phyloP scores from a whole-genome alignment of 1,140 invertebrate genomes.

The Ceratina calcarata region DNA sequence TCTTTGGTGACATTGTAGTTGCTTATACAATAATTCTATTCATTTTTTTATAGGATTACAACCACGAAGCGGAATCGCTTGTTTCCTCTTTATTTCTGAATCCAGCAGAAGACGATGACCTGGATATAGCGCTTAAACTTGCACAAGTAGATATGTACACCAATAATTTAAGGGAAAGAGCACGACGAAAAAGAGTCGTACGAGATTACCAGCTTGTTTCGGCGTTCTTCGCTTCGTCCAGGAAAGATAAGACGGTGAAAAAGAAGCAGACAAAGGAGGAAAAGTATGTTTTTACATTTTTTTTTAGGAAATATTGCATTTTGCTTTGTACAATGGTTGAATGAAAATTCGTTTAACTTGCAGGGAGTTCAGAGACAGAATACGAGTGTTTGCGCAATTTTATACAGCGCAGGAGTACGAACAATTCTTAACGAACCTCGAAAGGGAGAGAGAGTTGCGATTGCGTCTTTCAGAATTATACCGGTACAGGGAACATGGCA shows the following conservation, averaged over 20 bases:
- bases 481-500: conserved; percentile 89
- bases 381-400: conserved; percentile 93
- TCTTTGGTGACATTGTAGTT: background rate
- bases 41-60: conserved; percentile 87
- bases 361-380: conserved; percentile 89
- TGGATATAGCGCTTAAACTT: conserved; percentile 87
- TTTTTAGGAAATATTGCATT: background rate
- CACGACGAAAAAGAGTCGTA: conserved; percentile 92
- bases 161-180: conserved; percentile 90
- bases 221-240: conserved; percentile 86
- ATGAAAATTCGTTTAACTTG: conserved; percentile 32
- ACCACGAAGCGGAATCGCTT: conserved; percentile 94
- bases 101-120: conserved; percentile 91
- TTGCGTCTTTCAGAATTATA: conserved; percentile 90
- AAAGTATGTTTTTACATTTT: conserved; percentile 80
- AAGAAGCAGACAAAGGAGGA: conserved; percentile 87
- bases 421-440: conserved; percentile 87
- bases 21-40: background rate
- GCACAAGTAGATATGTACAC: conserved; percentile 93
- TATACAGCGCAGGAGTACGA: conserved; percentile 91
- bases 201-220: conserved; percentile 92
- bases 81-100: conserved; percentile 90
- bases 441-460: conserved; percentile 91
- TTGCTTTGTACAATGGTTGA: conserved; percentile 11
- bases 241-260: conserved; percentile 81